Percentiles rank a stretch among this genome's conserved stretches.
Conservation (phyloP, 2,113 vertebrate genomes). For the Penelope pileata region DNA sequence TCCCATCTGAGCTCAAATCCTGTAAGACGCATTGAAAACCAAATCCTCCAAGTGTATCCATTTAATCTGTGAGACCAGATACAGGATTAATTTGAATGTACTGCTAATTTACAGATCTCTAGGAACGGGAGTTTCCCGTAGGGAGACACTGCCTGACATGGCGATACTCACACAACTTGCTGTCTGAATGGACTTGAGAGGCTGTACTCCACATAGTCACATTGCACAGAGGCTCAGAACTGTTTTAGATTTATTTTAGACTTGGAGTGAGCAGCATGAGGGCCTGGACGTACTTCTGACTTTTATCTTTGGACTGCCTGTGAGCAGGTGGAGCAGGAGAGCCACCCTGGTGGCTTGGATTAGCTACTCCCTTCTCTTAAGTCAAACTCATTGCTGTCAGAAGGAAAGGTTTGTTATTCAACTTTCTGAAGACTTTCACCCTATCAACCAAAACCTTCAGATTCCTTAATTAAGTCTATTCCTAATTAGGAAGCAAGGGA, state of each 20-base stretch:
- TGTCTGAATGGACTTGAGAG: not conserved
- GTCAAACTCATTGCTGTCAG: not conserved
- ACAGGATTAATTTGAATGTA: conserved; percentile 64
- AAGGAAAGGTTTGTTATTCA: not conserved
- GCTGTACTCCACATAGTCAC: not conserved
- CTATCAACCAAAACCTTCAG: not conserved
- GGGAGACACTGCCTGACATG: conserved; percentile 7
- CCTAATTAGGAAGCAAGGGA: not conserved
- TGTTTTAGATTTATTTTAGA: conserved; percentile 5
- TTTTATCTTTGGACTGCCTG: not conserved
- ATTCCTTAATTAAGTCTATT: not conserved
- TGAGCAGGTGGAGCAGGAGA: not conserved
- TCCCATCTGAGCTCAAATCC: conserved; percentile 58
- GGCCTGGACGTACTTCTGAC: not conserved
- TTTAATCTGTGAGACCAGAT: conserved; percentile 60
- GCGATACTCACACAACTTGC: not conserved
- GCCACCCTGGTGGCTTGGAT: not conserved
- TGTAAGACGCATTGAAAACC: conserved; percentile 43
- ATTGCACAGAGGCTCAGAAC: not conserved
- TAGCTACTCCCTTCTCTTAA: not conserved
- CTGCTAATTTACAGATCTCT: conserved; percentile 58
- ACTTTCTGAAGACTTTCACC: not conserved
- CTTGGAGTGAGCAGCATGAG: rapidly evolving
- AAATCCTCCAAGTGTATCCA: conserved; percentile 65
- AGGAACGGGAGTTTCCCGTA: not conserved